Conservation (phyloP, 2,888 invertebrate species). For the Volucella zonaria region DNA sequence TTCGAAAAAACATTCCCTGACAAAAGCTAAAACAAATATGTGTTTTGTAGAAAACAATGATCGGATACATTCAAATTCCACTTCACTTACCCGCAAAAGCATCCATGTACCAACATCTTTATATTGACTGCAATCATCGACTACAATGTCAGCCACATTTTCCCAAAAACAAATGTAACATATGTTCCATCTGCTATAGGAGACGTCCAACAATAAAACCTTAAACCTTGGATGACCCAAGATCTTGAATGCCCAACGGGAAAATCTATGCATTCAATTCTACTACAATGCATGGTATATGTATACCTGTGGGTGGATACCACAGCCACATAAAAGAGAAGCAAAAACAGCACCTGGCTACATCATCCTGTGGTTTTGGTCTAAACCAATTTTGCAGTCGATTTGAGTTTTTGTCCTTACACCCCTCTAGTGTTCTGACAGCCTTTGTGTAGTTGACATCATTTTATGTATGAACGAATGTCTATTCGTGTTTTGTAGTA, state of each 20-base stretch:
- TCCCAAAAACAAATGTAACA: not conserved
- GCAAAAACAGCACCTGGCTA: constrained; percentile 22
- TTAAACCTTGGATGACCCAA: not conserved
- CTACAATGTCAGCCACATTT: not conserved
- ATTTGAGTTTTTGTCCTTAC: constrained; percentile 39
- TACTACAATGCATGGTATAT: not conserved
- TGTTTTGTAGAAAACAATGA: too few species aligned
- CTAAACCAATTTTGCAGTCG: constrained; percentile 61
- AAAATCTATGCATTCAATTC: constrained; percentile 14
- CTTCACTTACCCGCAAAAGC: too few species aligned
- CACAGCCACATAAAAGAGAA: constrained; percentile 27
- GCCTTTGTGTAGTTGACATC: constrained; percentile 58
- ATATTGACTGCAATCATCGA: not conserved
- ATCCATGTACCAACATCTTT: too few species aligned
- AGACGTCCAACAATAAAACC: constrained; percentile 9
- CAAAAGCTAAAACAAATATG: too few species aligned
- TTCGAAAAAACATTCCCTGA: too few species aligned
- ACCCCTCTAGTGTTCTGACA: not conserved
- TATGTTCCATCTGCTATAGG: constrained; percentile 19
- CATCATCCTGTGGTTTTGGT: constrained; percentile 51
- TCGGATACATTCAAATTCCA: too few species aligned
- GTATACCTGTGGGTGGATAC: constrained; percentile 10
- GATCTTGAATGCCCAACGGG: constrained; percentile 13
- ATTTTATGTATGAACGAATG: constrained; percentile 13
- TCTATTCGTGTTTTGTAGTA: not conserved